Evolutionary conservation across 2,113 vertebrate genomes (phyloP).

Genomic region (Lichenostomus cassidix): DNA sequence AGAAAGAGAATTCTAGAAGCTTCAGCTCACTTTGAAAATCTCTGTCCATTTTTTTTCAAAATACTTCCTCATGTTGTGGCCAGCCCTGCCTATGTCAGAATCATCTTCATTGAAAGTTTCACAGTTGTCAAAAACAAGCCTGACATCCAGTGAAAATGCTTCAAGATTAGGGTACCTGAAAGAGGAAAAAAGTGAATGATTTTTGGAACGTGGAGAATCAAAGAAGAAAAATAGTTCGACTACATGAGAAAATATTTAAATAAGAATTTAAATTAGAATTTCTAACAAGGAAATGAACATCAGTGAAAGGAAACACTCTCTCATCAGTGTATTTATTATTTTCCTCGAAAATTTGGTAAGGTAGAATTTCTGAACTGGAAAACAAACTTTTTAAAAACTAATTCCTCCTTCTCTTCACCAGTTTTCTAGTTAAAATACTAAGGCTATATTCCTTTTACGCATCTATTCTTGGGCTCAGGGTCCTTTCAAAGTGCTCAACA

Average conservation of each 20-base stretch:
- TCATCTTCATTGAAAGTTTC: constrained; percentile 99
- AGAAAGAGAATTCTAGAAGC: constrained; percentile 44
- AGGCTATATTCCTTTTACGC: not conserved
- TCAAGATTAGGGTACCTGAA: constrained; percentile 94
- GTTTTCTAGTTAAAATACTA: not conserved
- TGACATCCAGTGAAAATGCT: constrained; percentile 95
- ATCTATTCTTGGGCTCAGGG: not conserved
- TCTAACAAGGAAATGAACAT: not conserved
- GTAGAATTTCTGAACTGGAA: not conserved
- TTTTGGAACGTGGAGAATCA: not conserved
- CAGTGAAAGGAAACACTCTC: not conserved
- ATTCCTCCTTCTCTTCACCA: not conserved
- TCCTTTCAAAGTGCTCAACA: not conserved
- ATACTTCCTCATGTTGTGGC: constrained; percentile 98
- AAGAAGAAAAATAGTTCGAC: not conserved
- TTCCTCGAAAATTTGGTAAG: not conserved
- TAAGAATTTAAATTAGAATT: not conserved
- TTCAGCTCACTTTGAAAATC: constrained; percentile 94
- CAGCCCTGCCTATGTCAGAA: constrained; percentile 96
- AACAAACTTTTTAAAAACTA: not conserved
- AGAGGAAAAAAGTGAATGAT: constrained; percentile 37
- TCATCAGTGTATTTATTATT: not conserved
- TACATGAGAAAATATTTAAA: not conserved
- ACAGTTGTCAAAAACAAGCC: constrained; percentile 99
- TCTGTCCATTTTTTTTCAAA: constrained; percentile 99